Conservation (phyloP, 2,113 vertebrate genomes). For the Grammatotria lemairii region DNA sequence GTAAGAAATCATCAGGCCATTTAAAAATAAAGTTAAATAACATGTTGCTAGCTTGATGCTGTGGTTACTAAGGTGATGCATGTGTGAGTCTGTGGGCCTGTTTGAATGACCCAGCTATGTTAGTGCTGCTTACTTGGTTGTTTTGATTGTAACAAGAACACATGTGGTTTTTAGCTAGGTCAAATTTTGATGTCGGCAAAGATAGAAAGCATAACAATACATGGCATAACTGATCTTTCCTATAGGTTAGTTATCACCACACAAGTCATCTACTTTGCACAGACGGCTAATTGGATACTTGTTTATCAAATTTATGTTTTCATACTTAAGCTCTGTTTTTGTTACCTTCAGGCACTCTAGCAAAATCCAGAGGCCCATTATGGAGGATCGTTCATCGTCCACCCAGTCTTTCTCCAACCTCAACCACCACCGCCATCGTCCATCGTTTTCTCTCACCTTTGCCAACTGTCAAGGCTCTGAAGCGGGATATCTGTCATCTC, state of each 20-base stretch:
- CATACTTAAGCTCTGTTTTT: not conserved
- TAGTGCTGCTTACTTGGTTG: not conserved
- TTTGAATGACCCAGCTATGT: not conserved
- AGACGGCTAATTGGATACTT: not conserved
- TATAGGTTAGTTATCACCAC: not conserved
- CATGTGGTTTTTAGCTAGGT: not conserved
- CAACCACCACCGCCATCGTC: slow-evolving; percentile 17
- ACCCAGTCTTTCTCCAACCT: slow-evolving; percentile 34
- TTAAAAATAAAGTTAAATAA: not conserved
- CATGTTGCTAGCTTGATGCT: not conserved
- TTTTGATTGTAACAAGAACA: not conserved
- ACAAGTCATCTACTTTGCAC: not conserved
- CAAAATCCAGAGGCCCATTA: not conserved
- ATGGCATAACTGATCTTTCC: not conserved
- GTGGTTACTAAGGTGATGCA: not conserved
- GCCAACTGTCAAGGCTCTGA: slow-evolving; percentile 16
- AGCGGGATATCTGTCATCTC: slow-evolving; percentile 6
- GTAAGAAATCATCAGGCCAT: not conserved
- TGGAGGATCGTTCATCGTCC: slow-evolving; percentile 43
- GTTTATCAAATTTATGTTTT: not conserved
- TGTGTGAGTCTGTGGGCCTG: not conserved
- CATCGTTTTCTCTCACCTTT: slow-evolving; percentile 10
- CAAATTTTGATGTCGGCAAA: not conserved
- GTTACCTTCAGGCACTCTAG: slow-evolving; percentile 1
- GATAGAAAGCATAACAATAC: not conserved